These are phyloP conservation scores for Megaustenia siamemsis DNA, from an alignment of 2,888 invertebrate species.

Conservation along the genomic window DNA sequence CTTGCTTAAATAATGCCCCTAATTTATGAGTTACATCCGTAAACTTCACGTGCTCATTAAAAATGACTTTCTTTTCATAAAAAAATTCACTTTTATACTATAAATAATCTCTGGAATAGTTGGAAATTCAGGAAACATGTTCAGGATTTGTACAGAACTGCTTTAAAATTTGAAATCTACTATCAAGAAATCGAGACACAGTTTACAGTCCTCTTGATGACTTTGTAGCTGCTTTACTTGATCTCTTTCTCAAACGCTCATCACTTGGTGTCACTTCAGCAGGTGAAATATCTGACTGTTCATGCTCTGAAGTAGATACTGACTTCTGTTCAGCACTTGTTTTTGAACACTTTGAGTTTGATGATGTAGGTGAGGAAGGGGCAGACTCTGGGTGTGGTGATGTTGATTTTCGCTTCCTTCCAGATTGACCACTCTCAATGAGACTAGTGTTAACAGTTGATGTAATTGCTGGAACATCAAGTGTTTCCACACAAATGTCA, in stretches of 20 bases:
- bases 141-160: neutral
- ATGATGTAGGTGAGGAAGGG: neutral
- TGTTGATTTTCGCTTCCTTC: neutral
- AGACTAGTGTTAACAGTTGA: neutral
- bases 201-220: neutral
- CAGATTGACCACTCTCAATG: neutral
- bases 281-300: slow-evolving; percentile 5
- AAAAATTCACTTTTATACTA: too few relatives aligned
- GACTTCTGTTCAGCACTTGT: neutral
- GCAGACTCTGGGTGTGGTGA: neutral
- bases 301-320: neutral
- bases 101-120: too few relatives aligned
- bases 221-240: neutral
- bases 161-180: neutral
- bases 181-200: neutral
- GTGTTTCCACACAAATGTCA: neutral
- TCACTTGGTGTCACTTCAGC: neutral
- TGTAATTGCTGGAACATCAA: neutral
- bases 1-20: too few relatives aligned
- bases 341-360: neutral
- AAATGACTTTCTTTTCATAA: too few relatives aligned
- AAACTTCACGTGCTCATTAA: too few relatives aligned
- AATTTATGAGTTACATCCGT: too few relatives aligned
- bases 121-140: too few relatives aligned
- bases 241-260: neutral